phyloP scores from a whole-genome alignment of 2,797 vertebrate genomes.

The Mormyrops attenuatus region DNA sequence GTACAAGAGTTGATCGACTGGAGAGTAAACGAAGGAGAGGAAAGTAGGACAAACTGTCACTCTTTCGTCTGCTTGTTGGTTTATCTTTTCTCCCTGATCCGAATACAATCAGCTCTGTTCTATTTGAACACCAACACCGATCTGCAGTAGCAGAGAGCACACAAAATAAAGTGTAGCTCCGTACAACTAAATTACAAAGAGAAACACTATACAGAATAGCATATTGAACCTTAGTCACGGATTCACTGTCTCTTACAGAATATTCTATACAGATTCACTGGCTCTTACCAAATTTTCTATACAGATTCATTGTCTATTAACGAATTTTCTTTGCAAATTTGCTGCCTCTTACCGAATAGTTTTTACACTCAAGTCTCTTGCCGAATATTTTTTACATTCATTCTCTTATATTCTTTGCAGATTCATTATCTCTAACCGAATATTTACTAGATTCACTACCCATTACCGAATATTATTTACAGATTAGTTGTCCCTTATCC shows the following conservation, averaged over 20 bases:
- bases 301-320: background rate
- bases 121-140: slow-evolving; percentile 6
- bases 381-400: background rate
- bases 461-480: background rate
- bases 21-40: background rate
- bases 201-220: slow-evolving; percentile 8
- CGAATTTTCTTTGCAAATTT: background rate
- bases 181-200: slow-evolving; percentile 4
- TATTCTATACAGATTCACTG: too few relatives aligned
- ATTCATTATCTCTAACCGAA: background rate
- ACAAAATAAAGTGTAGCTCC: background rate
- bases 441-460: background rate
- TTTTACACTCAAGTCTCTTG: background rate
- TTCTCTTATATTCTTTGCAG: background rate
- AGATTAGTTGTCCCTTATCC: background rate
- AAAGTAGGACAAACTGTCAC: background rate
- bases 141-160: slow-evolving; percentile 10
- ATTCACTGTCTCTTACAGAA: background rate
- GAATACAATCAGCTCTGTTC: background rate
- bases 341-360: background rate
- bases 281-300: background rate
- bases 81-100: background rate
- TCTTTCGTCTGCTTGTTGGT: background rate
- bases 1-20: slow-evolving; percentile 11
- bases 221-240: slow-evolving; percentile 7